Evolutionary conservation across 35 echinoderm and acorn worm genomes (phyloP).

Genomic region (Lytechinus variegatus): DNA sequence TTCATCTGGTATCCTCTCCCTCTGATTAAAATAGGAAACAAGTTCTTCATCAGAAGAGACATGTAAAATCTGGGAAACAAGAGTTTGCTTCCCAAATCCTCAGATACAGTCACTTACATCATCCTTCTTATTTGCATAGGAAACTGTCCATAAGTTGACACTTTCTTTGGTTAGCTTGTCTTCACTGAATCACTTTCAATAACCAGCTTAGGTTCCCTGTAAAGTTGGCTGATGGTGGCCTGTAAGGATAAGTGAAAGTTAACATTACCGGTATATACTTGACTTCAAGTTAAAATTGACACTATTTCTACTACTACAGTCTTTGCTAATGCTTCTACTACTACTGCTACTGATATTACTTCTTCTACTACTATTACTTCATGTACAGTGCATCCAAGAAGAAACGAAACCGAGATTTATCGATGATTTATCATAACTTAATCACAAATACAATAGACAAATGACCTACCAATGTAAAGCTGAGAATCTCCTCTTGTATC

Average conservation of each 20-base stretch:
- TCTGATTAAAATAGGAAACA: not conserved
- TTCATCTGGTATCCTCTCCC: not conserved
- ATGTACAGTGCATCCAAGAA: too few relatives aligned
- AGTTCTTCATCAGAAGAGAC: not conserved
- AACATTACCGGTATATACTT: too few relatives aligned
- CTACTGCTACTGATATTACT: too few relatives aligned
- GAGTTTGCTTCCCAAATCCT: not conserved
- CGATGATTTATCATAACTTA: too few relatives aligned
- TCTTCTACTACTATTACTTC: too few relatives aligned
- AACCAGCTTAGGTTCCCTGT: constrained; percentile 13
- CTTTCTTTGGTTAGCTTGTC: not conserved
- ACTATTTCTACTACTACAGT: too few relatives aligned
- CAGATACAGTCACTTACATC: not conserved
- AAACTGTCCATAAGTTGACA: not conserved
- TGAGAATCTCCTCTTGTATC: too few relatives aligned
- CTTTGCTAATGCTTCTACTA: too few relatives aligned
- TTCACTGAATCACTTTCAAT: not conserved
- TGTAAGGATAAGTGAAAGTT: not conserved
- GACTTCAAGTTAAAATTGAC: too few relatives aligned
- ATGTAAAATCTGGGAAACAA: not conserved
- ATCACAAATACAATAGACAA: too few relatives aligned
- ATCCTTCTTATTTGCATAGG: not conserved
- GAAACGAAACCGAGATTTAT: too few relatives aligned
- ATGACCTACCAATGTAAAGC: too few relatives aligned
- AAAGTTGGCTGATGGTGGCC: constrained; percentile 22